phyloP scores from a whole-genome alignment of 2,113 vertebrate genomes.

The Lathamus discolor region DNA sequence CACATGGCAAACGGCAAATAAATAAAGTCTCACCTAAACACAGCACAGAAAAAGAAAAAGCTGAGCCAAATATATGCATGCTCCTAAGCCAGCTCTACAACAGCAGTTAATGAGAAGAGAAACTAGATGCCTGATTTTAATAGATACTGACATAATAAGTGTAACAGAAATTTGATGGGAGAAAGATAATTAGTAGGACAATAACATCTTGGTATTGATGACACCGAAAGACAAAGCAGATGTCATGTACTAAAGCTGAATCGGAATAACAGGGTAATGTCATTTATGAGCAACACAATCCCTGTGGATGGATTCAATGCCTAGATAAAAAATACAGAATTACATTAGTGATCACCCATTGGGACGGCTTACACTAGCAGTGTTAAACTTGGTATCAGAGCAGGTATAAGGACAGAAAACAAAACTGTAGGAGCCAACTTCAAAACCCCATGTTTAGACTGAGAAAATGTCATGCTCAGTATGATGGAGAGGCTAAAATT shows the following conservation, averaged over 20 bases:
- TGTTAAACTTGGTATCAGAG: background rate
- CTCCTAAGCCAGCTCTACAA: conserved; percentile 6
- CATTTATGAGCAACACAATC: conserved; percentile 22
- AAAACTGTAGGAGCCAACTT: background rate
- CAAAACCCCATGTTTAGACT: background rate
- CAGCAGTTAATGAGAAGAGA: conserved; percentile 9
- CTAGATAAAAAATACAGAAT: background rate
- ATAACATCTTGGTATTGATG: conserved; percentile 29
- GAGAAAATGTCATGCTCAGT: background rate
- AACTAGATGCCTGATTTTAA: conserved; percentile 32
- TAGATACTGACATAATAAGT: conserved; percentile 47
- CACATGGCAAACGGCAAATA: conserved; percentile 23
- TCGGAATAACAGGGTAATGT: conserved; percentile 34
- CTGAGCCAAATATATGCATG: background rate
- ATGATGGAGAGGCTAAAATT: background rate
- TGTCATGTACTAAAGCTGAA: conserved; percentile 34
- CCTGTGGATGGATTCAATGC: background rate
- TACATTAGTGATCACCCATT: background rate
- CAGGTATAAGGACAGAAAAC: background rate
- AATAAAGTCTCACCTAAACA: conserved; percentile 30
- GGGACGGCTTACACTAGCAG: background rate
- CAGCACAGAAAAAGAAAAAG: background rate
- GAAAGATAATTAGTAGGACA: conserved; percentile 47
- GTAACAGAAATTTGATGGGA: conserved; percentile 34
- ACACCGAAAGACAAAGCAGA: conserved; percentile 46